Evolutionary conservation across 2,888 invertebrate species (phyloP).

Genomic region (Hydrotaea cyrtoneurina): DNA sequence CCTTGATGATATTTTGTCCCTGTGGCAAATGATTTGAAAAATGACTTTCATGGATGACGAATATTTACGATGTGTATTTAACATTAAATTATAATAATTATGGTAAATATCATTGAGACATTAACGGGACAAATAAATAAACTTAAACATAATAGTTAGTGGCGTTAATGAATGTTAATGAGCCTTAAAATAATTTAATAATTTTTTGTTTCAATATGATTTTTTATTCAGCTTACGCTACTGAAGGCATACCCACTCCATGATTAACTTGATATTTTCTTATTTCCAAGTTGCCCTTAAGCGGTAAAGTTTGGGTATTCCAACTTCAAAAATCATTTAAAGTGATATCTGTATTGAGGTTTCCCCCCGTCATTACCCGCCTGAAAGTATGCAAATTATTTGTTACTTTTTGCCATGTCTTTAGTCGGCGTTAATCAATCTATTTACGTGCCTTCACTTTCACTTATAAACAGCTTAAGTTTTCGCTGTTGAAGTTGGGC

Average conservation of each 20-base stretch:
- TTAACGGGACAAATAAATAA: too few relatives aligned
- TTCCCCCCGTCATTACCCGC: neutral
- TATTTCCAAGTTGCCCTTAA: too few relatives aligned
- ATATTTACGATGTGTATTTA: neutral
- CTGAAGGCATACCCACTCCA: too few relatives aligned
- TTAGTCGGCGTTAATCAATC: neutral
- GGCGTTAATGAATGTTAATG: too few relatives aligned
- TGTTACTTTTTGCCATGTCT: neutral
- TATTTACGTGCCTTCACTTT: neutral
- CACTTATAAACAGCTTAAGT: neutral
- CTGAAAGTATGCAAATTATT: conserved; percentile 12
- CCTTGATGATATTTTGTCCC: too few relatives aligned
- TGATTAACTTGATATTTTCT: too few relatives aligned
- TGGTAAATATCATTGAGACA: neutral
- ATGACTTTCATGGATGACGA: neutral
- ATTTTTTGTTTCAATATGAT: too few relatives aligned
- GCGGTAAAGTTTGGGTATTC: too few relatives aligned
- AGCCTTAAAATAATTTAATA: too few relatives aligned
- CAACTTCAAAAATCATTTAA: neutral
- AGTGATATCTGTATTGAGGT: neutral
- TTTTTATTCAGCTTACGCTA: too few relatives aligned
- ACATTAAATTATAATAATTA: neutral
- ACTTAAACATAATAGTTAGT: too few relatives aligned
- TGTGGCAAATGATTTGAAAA: conserved; percentile 12
- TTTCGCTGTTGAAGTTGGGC: neutral